A percentile compares a stretch with the other conserved stretches of the same genome.
These are phyloP conservation scores for Limonius californicus DNA, from an alignment of 1,140 invertebrate genomes.

Conservation along the genomic window DNA sequence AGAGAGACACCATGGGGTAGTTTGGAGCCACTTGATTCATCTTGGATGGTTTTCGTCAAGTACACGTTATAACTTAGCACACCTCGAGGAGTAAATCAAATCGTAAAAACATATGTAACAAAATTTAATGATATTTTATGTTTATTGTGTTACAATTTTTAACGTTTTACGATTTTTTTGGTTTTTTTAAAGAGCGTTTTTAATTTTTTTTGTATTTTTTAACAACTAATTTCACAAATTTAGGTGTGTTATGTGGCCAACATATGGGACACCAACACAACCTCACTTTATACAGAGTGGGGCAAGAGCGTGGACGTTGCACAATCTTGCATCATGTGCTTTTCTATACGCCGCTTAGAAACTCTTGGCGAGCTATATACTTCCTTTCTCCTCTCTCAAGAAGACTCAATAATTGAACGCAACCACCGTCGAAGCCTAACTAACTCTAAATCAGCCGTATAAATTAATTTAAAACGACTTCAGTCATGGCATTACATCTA, in stretches of 20 bases:
- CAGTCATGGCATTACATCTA: too few relatives aligned
- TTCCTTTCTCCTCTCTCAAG: too few relatives aligned
- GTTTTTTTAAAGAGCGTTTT: constrained; percentile 58
- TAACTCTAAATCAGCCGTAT: too few relatives aligned
- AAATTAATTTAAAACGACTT: too few relatives aligned
- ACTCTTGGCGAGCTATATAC: too few relatives aligned
- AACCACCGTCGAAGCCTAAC: too few relatives aligned
- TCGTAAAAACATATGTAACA: constrained; percentile 43
- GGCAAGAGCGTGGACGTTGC: too few relatives aligned
- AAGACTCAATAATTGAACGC: too few relatives aligned
- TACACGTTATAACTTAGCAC: constrained; percentile 32
- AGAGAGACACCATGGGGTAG: constrained; percentile 96
- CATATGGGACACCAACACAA: constrained; percentile 52
- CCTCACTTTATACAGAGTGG: constrained; percentile 46
- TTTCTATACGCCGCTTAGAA: too few relatives aligned
- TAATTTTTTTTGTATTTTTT: constrained; percentile 71
- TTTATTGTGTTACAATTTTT: constrained; percentile 54
- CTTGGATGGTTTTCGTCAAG: constrained; percentile 42
- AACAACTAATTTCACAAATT: constrained; percentile 71
- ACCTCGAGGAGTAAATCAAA: constrained; percentile 12
- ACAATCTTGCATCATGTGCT: not conserved
- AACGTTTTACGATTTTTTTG: constrained; percentile 65
- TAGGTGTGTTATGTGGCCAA: constrained; percentile 75
- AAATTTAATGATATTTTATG: constrained; percentile 53
- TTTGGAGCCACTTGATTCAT: constrained; percentile 78